A percentile compares a stretch with the other conserved stretches of the same genome.
These are phyloP conservation scores for Gobius niger DNA, from an alignment of 2,113 vertebrate species.

Conservation along the genomic window DNA sequence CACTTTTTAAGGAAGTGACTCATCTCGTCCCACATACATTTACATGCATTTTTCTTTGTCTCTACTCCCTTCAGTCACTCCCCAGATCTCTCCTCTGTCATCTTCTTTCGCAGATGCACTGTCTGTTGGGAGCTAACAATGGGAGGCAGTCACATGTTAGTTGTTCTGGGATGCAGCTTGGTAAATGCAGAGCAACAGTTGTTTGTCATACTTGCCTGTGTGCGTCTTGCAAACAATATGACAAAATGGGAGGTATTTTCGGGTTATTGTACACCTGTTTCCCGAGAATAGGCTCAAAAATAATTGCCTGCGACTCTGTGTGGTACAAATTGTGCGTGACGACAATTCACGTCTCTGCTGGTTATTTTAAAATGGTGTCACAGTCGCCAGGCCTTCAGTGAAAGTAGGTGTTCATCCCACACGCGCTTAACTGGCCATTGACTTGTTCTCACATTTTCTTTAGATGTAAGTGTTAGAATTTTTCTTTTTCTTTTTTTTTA, in stretches of 20 bases:
- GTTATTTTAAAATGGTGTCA: slow-evolving; percentile 4
- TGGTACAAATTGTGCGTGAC: slow-evolving; percentile 29
- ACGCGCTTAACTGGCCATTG: slow-evolving; percentile 1
- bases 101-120: slow-evolving; percentile 26
- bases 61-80: slow-evolving; percentile 34
- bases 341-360: background rate
- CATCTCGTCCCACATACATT: slow-evolving; percentile 53
- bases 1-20: slow-evolving; percentile 46
- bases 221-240: slow-evolving; percentile 26
- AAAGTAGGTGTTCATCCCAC: slow-evolving; percentile 25
- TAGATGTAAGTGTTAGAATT: slow-evolving; percentile 1
- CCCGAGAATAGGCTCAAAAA: slow-evolving; percentile 18
- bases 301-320: slow-evolving; percentile 17
- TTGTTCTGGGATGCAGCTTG: slow-evolving; percentile 14
- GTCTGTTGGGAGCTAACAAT: slow-evolving; percentile 30
- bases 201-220: slow-evolving; percentile 21
- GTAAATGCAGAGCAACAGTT: slow-evolving; percentile 22
- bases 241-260: slow-evolving; percentile 24
- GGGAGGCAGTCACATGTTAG: slow-evolving; percentile 11
- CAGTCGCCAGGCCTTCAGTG: slow-evolving; percentile 12
- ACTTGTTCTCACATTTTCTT: slow-evolving; percentile 12
- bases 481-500: no score
- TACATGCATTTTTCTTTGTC: slow-evolving; percentile 53
- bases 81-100: slow-evolving; percentile 48
- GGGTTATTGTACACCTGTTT: slow-evolving; percentile 1